Evolutionary conservation across 2,113 vertebrate species (phyloP), one percentile per base, ranked within the genome.

Genomic region (Chaetorhynchus papuensis): DNA sequence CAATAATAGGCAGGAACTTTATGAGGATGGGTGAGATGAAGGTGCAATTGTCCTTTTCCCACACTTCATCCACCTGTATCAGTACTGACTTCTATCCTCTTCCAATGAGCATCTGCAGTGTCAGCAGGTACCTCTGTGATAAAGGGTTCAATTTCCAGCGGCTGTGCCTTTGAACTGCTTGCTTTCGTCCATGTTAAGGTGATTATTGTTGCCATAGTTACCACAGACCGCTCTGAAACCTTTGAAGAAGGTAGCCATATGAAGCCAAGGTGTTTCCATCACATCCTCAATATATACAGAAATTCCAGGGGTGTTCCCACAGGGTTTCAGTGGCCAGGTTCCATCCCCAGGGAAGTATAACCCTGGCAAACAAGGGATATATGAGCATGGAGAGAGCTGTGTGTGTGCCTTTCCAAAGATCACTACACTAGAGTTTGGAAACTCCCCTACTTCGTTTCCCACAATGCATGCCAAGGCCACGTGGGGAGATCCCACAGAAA

Each of bases 201-300:
- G 68, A 59, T 89, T 80, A 65, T 49, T 68, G 39, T 93, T 88
- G 71, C 61, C 42, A 80, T 66, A 78, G 89, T 26, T 96, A 83
- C 79, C 19, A 47, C 11, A 68, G 35, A 39, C 33, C 5, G 1
- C 17, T 88, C 15, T 49, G 50, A 77, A 75, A 71, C 11, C 33
- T 79, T 27, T 82, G 65, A 84, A 63, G 44, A 53, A 52, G 1
- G 2, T 24, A 82, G 42, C 13, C 11, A 12, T 33, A 35, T 28
- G 31, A 71, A 80, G 17, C 13, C 0, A 0, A 15, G 23, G 15
- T 74, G n/a, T 24, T 75, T 33, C 77, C 21, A 16, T 74, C 72
- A 65, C 22, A 33, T 63, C 24, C 8, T 61, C 15, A 57, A 27
- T 11, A 47, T 24, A 50, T n/a, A 15, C n/a, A 87, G 42, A 59